Evolutionary conservation across 2,888 invertebrate species (phyloP).

Genomic region (Nephrotoma appendiculata): DNA sequence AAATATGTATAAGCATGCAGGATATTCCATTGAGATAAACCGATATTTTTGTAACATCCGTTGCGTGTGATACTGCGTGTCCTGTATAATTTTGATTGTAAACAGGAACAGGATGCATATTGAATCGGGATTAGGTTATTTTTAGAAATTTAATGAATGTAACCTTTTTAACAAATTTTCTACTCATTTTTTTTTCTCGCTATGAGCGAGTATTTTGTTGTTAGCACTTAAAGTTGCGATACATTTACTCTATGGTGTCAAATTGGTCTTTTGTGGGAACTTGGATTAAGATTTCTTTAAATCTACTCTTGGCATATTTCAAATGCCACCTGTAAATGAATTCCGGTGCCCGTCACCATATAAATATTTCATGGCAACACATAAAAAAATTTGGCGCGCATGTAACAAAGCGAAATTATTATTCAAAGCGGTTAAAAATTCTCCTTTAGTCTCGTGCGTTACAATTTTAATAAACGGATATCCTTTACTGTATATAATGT

Average conservation of each 20-base stretch:
- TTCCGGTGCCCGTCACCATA: neutral
- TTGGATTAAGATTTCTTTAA: no score
- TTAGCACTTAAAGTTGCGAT: no score
- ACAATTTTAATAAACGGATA: neutral
- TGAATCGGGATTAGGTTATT: neutral
- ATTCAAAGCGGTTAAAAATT: neutral
- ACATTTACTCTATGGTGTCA: no score
- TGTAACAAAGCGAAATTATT: neutral
- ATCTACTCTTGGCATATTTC: no score
- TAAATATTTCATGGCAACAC: neutral
- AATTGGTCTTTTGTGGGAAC: no score
- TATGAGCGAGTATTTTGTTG: no score
- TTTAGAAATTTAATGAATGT: no score
- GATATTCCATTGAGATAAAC: neutral
- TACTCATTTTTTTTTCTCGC: no score
- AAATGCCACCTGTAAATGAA: neutral
- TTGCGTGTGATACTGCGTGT: neutral
- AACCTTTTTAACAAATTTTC: no score
- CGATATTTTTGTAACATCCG: neutral
- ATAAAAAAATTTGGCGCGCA: neutral
- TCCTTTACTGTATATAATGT: neutral
- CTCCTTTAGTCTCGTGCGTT: neutral
- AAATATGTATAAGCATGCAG: neutral
- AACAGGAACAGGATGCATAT: neutral
- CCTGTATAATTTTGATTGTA: neutral